A percentile compares a stretch with the other conserved stretches of the same genome.
These are phyloP conservation scores for Cynoglossus semilaevis DNA, from an alignment of 2,113 vertebrate species.

Conservation along the genomic window DNA sequence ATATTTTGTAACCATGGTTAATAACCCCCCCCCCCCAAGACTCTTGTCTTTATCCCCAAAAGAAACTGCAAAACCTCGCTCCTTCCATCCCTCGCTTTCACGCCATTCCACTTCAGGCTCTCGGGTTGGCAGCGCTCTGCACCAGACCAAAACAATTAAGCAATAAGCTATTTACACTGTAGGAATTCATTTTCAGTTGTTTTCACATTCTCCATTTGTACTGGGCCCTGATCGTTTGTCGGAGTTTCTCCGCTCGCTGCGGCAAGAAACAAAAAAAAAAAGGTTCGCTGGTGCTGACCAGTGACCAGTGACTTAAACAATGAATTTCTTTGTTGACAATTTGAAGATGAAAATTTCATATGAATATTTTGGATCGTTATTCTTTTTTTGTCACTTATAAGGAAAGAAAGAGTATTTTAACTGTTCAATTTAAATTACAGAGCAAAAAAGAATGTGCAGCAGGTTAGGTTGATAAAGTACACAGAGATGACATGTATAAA, in stretches of 20 bases:
- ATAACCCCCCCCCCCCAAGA: constrained; percentile 31
- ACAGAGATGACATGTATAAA: too few species aligned
- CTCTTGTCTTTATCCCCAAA: too few species aligned
- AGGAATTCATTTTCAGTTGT: constrained; percentile 60
- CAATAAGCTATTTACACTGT: constrained; percentile 61
- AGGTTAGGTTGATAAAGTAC: too few species aligned
- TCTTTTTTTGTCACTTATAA: too few species aligned
- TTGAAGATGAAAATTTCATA: background rate
- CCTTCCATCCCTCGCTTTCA: constrained; percentile 36
- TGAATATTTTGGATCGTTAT: background rate
- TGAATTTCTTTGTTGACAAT: too few species aligned
- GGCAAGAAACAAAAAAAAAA: too few species aligned
- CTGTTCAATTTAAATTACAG: too few species aligned
- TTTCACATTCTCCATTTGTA: constrained; percentile 58
- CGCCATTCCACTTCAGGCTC: constrained; percentile 52
- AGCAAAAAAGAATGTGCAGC: too few species aligned
- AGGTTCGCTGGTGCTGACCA: constrained; percentile 30
- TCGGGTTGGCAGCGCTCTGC: constrained; percentile 43
- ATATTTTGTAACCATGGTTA: constrained; percentile 18
- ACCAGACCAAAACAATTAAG: constrained; percentile 66
- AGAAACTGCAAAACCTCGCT: too few species aligned
- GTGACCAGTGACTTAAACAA: too few species aligned
- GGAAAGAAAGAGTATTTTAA: too few species aligned
- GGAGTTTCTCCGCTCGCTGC: constrained; percentile 42
- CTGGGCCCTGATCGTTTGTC: constrained; percentile 60